Base-by-base conservation (phyloP, 2,888 invertebrate genomes). In the Listrodromus nycthemerus region DNA sequence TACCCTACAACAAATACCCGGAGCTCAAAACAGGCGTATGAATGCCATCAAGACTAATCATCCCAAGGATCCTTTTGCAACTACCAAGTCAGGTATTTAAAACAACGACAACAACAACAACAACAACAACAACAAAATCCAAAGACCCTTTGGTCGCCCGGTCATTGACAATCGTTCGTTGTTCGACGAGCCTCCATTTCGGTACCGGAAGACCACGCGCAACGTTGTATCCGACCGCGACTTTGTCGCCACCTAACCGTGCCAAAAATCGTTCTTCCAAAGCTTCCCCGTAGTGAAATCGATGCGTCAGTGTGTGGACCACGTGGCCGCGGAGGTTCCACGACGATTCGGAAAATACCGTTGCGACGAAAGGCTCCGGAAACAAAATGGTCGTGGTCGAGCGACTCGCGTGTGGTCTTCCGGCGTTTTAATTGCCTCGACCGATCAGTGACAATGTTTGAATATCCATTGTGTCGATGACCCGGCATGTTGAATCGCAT, bases 11-110 rank as follows among this genome's bases (percentile, higher is more conserved):
- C 83, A 84, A 84, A 84, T 92, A 87, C 94, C 95, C 87, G 94
- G 95, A 91, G 95, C 95, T 90, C 95, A 95, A 89, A 96, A 96
- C 92, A 95, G 97, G 89, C 95, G 97, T 89, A 96, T 97, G 96
- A 98, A 98, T 93, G 97, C 97, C 90, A 96, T 97, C 92, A 97
- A 97, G 94, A 96, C 97, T 80, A 97, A 97, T 93, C 97, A 97
- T 94, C 97, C 97, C 69, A 97, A 97, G 94, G 97, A 97, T 91
- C 95, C 95, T 93, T 96, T 96, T 93, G 96, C 96, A 90, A 96
- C 96, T 91, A 96, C 96, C 91, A 97, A 97, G 94, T 96, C 97
- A 95, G 97, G 97, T 97, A 95, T 95, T 95, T 80, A 41, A 71
- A 13, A 33, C 52, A 1, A 30, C 19, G 6, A n/a, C n/a, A n/a